Conservation (phyloP, 2,797 vertebrate genomes). For the Sphenopsis melanotis region DNA sequence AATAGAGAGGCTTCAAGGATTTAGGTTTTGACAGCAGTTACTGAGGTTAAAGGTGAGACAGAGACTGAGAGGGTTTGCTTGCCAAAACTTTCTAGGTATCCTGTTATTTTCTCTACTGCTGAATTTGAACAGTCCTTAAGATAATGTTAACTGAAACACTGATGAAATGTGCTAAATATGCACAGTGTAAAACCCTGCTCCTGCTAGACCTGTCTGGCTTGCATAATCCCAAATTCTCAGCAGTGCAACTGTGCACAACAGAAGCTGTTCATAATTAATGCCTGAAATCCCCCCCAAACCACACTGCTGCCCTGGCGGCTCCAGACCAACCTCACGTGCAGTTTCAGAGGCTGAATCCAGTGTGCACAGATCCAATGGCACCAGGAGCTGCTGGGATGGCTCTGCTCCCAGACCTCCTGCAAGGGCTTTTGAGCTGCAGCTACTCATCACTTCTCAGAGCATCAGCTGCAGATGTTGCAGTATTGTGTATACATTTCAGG, state of each 20-base stretch:
- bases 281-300: background rate
- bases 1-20: conserved; percentile 14
- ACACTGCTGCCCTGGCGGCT: background rate
- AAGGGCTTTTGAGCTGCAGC: background rate
- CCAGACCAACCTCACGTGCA: background rate
- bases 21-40: conserved; percentile 22
- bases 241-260: background rate
- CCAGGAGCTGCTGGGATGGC: background rate
- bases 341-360: background rate
- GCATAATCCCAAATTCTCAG: conserved; percentile 35
- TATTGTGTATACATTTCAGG: background rate
- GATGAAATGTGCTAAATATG: conserved; percentile 50
- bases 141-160: background rate
- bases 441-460: background rate
- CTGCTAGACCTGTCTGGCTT: conserved; percentile 35
- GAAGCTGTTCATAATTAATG: conserved; percentile 54
- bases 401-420: background rate
- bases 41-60: background rate
- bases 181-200: background rate
- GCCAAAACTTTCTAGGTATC: background rate
- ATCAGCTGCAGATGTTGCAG: background rate
- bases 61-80: background rate
- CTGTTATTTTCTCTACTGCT: background rate
- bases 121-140: background rate
- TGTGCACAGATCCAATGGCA: background rate